Percentiles rank a stretch among this genome's conserved stretches.
These are phyloP conservation scores for Agriopis leucophaearia DNA, from an alignment of 2,888 invertebrate species.

Conservation along the genomic window DNA sequence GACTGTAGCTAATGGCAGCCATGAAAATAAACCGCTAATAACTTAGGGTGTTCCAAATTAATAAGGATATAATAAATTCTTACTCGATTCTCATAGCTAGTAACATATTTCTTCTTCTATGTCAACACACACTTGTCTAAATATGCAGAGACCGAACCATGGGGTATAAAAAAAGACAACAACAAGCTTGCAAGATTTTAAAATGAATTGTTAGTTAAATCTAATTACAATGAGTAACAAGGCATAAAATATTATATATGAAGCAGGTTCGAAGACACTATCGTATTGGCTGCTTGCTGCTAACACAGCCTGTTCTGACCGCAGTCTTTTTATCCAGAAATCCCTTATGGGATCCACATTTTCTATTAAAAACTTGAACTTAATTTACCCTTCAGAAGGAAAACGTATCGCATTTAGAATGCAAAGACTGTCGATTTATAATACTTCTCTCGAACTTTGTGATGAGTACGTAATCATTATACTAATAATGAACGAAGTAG, in stretches of 20 bases:
- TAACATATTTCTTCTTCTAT: too few species aligned
- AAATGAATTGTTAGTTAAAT: too few species aligned
- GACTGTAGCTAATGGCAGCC: slow-evolving; percentile 54
- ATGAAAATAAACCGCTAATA: slow-evolving; percentile 58
- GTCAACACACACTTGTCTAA: not conserved
- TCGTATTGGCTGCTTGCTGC: not conserved
- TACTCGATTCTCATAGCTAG: not conserved
- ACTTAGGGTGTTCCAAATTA: slow-evolving; percentile 46
- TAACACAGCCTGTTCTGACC: slow-evolving; percentile 2
- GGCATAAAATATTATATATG: not conserved
- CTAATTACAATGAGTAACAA: not conserved
- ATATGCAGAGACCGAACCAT: not conserved
- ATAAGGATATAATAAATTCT: slow-evolving; percentile 23
- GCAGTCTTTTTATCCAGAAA: slow-evolving; percentile 2
- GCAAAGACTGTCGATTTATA: not conserved
- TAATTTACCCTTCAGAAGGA: not conserved
- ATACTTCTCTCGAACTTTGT: not conserved
- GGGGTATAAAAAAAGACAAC: not conserved
- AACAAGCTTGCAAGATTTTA: not conserved
- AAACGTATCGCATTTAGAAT: not conserved
- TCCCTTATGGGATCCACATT: not conserved
- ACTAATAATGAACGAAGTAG: not conserved
- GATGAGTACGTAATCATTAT: not conserved
- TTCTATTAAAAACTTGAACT: not conserved
- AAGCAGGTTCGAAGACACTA: slow-evolving; percentile 3